phyloP scores from a whole-genome alignment of 2,888 invertebrate genomes.

The Geotrupes spiniger region DNA sequence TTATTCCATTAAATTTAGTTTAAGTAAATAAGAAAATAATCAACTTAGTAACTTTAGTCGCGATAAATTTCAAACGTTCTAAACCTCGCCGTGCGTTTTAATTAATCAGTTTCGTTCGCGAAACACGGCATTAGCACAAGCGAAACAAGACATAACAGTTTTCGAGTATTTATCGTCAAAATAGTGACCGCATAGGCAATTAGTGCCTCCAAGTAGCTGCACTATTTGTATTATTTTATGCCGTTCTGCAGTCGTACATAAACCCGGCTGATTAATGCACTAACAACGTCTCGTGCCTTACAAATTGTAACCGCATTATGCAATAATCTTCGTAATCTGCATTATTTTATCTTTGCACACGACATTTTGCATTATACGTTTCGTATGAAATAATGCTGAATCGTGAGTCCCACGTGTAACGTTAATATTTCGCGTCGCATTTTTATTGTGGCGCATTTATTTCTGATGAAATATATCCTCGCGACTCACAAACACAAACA shows the following conservation, averaged over 20 bases:
- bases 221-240: slow-evolving; percentile 23
- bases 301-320: slow-evolving; percentile 10
- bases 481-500: too few relatives aligned
- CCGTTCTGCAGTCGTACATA: slow-evolving; percentile 17
- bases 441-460: slow-evolving; percentile 30
- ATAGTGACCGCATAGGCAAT: slow-evolving; percentile 24
- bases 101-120: too few relatives aligned
- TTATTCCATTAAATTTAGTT: too few relatives aligned
- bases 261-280: slow-evolving; percentile 6
- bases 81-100: too few relatives aligned
- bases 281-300: background rate
- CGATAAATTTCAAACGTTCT: too few relatives aligned
- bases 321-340: slow-evolving; percentile 1
- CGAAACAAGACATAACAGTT: too few relatives aligned
- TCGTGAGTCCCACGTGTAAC: too few relatives aligned
- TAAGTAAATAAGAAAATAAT: too few relatives aligned
- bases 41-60: too few relatives aligned
- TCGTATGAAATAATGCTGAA: too few relatives aligned
- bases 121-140: too few relatives aligned
- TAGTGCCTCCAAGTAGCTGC: slow-evolving; percentile 20
- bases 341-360: slow-evolving; percentile 2
- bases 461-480: too few relatives aligned
- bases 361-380: slow-evolving; percentile 28
- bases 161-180: background rate
- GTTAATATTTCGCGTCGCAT: slow-evolving; percentile 31